Evolutionary conservation across 2,888 invertebrate species (phyloP), one percentile per base, ranked within the genome.

Genomic region (Gastrophysa polygoni): DNA sequence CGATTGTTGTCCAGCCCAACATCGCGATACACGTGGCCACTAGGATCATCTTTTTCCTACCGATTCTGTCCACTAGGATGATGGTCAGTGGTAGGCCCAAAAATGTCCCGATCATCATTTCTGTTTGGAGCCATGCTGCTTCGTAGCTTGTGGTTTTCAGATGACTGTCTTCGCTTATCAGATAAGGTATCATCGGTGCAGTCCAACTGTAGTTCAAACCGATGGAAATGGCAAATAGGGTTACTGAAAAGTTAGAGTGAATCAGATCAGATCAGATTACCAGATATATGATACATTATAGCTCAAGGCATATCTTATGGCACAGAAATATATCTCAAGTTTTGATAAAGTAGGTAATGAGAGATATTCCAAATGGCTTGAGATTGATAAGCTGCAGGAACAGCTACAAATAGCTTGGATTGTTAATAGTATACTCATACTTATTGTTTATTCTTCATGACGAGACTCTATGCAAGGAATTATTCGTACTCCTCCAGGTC

Each of bases 151-250:
- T 66, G 51, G 79, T 77, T 56, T 61, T 38, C 2, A 80, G 74
- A 7, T 79, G 78, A 10, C 73, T 68, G 49, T 73, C 69, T 4
- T 64, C 63, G 1, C 66, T 57, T 54, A 72, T 63, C 2, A 80
- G 72, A 10, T 78, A 69, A 7, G 79, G 80, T 3, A 80, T 73
- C 11, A 77, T 71, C 1, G 80, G 80, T 4, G 80, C 77, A 18
- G 79, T 75, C 80, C 80, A 80, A 4, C 78, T 79, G 48, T 80
- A 80, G 57, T 77, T 76, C 75, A 80, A 78, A 10, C 80, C 80
- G 73, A 80, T 79, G 7, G 78, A 77, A 34, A 80, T 73, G 3
- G 78, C 78, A 51, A 76, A 75, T n/a, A 78, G 60, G 5, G 78
- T 79, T 38, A 73, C 79, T 80, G 64, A 47, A 75, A 55, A 1